A percentile compares a stretch with the other conserved stretches of the same genome.
phyloP scores from a whole-genome alignment of 2,888 invertebrate genomes.

The Shargacucullia verbasci region DNA sequence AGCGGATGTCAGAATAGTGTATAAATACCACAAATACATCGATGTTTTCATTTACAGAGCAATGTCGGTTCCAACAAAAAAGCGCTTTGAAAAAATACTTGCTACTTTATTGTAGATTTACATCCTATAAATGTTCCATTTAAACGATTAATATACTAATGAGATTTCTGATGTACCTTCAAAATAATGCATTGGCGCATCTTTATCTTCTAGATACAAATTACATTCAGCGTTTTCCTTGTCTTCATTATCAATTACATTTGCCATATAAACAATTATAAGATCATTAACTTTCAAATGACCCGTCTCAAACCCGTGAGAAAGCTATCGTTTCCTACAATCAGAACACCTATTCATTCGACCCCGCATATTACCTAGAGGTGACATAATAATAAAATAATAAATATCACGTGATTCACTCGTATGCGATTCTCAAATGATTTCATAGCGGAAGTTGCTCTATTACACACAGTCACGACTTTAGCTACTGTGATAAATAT shows the following conservation, averaged over 20 bases:
- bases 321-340: conserved; percentile 28
- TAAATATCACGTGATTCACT: conserved; percentile 64
- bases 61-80: too few species aligned
- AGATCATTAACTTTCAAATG: conserved; percentile 33
- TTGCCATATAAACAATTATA: conserved; percentile 2
- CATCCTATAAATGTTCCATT: too few species aligned
- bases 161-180: too few species aligned
- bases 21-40: not conserved
- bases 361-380: conserved; percentile 57
- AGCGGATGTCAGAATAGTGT: too few species aligned
- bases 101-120: too few species aligned
- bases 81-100: too few species aligned
- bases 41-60: too few species aligned
- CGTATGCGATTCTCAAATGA: conserved; percentile 57
- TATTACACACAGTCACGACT: conserved; percentile 63
- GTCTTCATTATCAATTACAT: too few species aligned
- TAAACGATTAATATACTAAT: too few species aligned
- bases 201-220: too few species aligned
- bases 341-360: conserved; percentile 24
- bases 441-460: conserved; percentile 66
- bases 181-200: too few species aligned
- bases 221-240: too few species aligned
- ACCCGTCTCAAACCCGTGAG: conserved; percentile 40
- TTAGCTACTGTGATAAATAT: conserved; percentile 55
- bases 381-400: conserved; percentile 60